Conservation (phyloP, 2,797 vertebrate species). For the Pogoniulus pusillus region DNA sequence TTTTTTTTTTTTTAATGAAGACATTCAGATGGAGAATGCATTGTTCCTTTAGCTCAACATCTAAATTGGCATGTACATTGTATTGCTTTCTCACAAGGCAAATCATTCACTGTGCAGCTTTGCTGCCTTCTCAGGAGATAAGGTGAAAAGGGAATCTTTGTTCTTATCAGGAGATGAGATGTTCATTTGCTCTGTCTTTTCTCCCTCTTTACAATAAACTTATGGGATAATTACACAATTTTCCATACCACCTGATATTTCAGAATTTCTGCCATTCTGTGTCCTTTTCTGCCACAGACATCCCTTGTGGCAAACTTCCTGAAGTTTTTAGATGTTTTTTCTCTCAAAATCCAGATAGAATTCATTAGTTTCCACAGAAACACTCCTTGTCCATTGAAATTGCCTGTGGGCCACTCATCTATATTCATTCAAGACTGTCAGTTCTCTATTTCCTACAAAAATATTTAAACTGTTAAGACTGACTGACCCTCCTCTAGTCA, state of each 20-base stretch:
- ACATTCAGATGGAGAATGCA: neutral
- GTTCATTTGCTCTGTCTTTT: neutral
- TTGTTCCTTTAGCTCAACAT: neutral
- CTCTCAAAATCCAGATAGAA: neutral
- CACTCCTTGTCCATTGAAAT: neutral
- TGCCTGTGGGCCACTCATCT: neutral
- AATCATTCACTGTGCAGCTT: neutral
- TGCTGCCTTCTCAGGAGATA: neutral
- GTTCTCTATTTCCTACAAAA: neutral
- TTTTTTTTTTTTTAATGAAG: no score
- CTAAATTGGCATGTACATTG: neutral
- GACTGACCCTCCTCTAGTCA: neutral
- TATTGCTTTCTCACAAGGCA: neutral
- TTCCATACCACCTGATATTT: neutral
- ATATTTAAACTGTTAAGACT: neutral
- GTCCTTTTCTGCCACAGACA: neutral
- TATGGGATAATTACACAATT: neutral
- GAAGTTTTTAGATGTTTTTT: neutral
- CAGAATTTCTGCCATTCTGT: neutral
- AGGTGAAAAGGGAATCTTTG: neutral
- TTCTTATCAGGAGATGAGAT: neutral
- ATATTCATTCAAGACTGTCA: neutral
- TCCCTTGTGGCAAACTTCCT: neutral
- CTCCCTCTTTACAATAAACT: neutral
- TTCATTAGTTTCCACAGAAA: accelerated